Evolutionary conservation across 2,888 invertebrate genomes (phyloP).

Genomic region (Eupithecia subfuscata): DNA sequence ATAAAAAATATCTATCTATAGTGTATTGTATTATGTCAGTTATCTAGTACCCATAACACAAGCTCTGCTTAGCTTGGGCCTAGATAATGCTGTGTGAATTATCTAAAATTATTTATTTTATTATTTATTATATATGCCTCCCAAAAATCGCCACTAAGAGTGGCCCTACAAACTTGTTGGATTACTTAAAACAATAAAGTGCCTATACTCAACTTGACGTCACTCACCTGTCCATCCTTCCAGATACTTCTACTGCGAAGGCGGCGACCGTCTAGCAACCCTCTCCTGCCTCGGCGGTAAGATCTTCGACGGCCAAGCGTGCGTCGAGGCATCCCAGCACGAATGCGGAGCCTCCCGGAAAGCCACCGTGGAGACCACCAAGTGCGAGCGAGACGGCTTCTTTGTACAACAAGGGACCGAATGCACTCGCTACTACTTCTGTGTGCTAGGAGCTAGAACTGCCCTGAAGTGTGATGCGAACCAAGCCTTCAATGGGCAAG

Average conservation of each 20-base stretch:
- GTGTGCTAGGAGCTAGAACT: slow-evolving; percentile 80
- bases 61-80: too few relatives aligned
- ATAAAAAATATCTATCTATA: too few relatives aligned
- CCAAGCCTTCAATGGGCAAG: slow-evolving; percentile 84
- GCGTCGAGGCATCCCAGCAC: slow-evolving; percentile 73
- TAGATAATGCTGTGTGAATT: too few relatives aligned
- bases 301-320: slow-evolving; percentile 84
- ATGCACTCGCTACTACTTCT: slow-evolving; percentile 84
- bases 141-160: background rate
- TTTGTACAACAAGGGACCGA: slow-evolving; percentile 78
- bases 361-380: slow-evolving; percentile 51
- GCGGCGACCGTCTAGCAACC: slow-evolving; percentile 81
- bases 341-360: slow-evolving; percentile 67
- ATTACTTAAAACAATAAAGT: background rate
- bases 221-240: slow-evolving; percentile 42
- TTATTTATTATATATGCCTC: too few relatives aligned
- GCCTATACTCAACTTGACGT: background rate
- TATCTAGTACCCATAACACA: too few relatives aligned
- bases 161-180: background rate
- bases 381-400: slow-evolving; percentile 82
- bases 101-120: too few relatives aligned
- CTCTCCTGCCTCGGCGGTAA: slow-evolving; percentile 83
- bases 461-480: slow-evolving; percentile 74
- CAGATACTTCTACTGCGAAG: slow-evolving; percentile 85
- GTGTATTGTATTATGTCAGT: too few relatives aligned